phyloP scores from a whole-genome alignment of 2,888 invertebrate genomes.

The Pammene fasciana region DNA sequence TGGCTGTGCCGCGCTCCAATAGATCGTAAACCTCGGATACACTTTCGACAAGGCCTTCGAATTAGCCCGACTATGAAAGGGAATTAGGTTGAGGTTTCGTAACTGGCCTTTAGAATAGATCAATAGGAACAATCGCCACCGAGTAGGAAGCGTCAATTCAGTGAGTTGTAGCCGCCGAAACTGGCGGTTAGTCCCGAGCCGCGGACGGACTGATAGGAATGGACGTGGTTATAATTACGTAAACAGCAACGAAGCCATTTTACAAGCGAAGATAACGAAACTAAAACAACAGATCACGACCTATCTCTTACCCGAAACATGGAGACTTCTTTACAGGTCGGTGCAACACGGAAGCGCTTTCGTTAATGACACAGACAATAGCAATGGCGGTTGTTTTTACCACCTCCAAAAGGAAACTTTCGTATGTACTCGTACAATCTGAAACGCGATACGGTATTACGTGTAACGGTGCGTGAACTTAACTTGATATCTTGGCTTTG shows the following conservation, averaged over 20 bases:
- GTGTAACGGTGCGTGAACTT: slow-evolving; percentile 43
- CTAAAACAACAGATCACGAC: slow-evolving; percentile 37
- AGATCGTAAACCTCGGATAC: slow-evolving; percentile 67
- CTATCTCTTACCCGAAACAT: slow-evolving; percentile 40
- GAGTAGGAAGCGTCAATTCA: slow-evolving; percentile 37
- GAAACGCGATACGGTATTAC: slow-evolving; percentile 41
- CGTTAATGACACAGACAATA: slow-evolving; percentile 24
- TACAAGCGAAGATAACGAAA: slow-evolving; percentile 35
- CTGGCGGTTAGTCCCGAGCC: slow-evolving; percentile 26
- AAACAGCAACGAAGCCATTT: slow-evolving; percentile 36
- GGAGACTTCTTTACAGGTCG: slow-evolving; percentile 23
- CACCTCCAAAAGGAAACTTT: slow-evolving; percentile 45
- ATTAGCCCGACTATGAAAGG: slow-evolving; percentile 45
- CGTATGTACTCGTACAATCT: slow-evolving; percentile 36
- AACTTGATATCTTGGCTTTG: slow-evolving; percentile 45
- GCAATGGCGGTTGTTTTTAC: slow-evolving; percentile 38
- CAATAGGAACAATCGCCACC: slow-evolving; percentile 30
- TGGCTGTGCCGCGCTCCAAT: slow-evolving; percentile 63
- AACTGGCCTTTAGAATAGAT: slow-evolving; percentile 43
- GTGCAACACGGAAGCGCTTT: slow-evolving; percentile 27
- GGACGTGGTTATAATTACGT: slow-evolving; percentile 33
- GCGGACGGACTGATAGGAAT: slow-evolving; percentile 35
- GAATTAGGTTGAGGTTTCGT: slow-evolving; percentile 47
- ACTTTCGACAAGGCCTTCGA: slow-evolving; percentile 60
- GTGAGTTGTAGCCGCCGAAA: slow-evolving; percentile 27